Conservation (phyloP, 2,888 invertebrate species). For the Heliconius hortense region DNA sequence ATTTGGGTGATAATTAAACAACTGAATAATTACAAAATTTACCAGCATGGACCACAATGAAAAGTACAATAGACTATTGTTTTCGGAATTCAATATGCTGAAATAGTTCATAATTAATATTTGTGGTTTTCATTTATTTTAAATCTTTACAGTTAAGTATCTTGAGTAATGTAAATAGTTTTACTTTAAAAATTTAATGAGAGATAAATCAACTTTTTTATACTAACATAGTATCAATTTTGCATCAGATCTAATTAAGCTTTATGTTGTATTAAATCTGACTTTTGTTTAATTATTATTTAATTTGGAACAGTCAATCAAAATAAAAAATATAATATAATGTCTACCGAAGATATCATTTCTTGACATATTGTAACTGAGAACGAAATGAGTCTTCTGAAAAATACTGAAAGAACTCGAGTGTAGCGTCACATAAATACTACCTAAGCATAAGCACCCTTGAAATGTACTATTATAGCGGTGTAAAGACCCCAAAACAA, state of each 20-base stretch:
- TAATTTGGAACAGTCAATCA: not conserved
- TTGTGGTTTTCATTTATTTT: not conserved
- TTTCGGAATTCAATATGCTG: slow-evolving; percentile 14
- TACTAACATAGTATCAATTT: no score
- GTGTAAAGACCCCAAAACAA: slow-evolving; percentile 42
- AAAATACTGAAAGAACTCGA: not conserved
- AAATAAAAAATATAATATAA: not conserved
- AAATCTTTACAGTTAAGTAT: not conserved
- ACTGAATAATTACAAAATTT: not conserved
- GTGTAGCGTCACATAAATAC: slow-evolving; percentile 11
- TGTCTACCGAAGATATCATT: not conserved
- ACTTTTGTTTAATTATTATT: not conserved
- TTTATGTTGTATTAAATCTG: not conserved
- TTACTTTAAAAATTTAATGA: not conserved
- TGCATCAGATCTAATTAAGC: not conserved
- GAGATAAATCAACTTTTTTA: no score
- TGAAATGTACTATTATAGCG: slow-evolving; percentile 44
- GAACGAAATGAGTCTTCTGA: not conserved
- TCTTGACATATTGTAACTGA: no score
- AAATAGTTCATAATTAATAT: not conserved
- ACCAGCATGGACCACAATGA: not conserved
- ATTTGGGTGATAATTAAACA: not conserved
- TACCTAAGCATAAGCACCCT: slow-evolving; percentile 38
- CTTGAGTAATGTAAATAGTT: not conserved
- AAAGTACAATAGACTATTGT: slow-evolving; percentile 3